A percentile compares a stretch with the other conserved stretches of the same genome.
Conservation (phyloP, 2,888 invertebrate species). For the Autographa gamma region DNA sequence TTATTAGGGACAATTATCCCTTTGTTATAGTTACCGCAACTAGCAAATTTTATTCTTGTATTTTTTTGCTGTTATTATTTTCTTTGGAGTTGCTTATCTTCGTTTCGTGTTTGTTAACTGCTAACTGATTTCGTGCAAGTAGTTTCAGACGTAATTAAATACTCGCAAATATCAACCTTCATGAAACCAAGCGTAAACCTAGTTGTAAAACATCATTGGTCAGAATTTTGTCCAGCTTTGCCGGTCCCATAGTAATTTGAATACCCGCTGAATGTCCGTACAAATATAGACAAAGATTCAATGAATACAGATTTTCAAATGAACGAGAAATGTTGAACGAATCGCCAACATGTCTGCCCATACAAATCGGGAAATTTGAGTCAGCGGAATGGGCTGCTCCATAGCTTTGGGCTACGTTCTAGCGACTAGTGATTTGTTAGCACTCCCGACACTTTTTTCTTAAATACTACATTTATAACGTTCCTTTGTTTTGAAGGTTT, state of each 20-base stretch:
- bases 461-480: conserved; percentile 29
- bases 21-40: neutral
- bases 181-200: no score
- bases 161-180: no score
- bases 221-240: neutral
- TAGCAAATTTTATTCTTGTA: no score
- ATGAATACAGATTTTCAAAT: conserved; percentile 48
- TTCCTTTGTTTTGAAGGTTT: conserved; percentile 19
- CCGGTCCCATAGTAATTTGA: conserved; percentile 28
- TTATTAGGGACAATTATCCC: neutral
- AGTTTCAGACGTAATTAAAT: no score
- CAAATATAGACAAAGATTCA: conserved; percentile 20
- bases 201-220: neutral
- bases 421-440: conserved; percentile 45
- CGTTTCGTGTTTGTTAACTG: neutral
- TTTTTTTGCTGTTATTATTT: neutral
- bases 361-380: conserved; percentile 51
- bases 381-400: conserved; percentile 44
- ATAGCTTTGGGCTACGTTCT: conserved; percentile 44
- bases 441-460: conserved; percentile 24
- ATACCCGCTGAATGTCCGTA: neutral
- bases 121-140: neutral
- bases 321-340: conserved; percentile 35
- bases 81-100: neutral
- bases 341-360: conserved; percentile 43